Base-by-base conservation (phyloP, 2,888 invertebrate species). In the Pristionchus fissidentatus region DNA sequence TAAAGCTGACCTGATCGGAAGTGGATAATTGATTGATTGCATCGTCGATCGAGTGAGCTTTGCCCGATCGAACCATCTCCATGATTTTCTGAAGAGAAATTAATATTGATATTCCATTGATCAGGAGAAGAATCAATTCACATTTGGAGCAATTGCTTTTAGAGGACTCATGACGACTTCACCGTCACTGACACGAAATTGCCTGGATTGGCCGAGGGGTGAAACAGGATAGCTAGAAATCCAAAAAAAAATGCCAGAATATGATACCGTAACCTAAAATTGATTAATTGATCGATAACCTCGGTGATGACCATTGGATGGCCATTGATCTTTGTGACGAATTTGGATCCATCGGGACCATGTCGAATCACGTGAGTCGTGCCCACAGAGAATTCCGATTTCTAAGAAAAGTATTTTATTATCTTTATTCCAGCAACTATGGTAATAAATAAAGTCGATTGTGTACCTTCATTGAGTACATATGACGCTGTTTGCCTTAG, bases 301-400 rank as follows among this genome's bases (percentile, higher is more conserved):
- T 80, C 35, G 10, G 80, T 35, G 13, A 80, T 35, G 13, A 43
- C 49, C 3, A 80, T 19, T 19, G 80, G 80, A 80, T 80, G 80
- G 26, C 32, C 32, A 41, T 80, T 80, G 26, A 80, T 80, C 29
- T 32, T 80, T 8, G 32, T 46, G 41, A 80, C 43, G n/a, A 80
- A 26, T 60, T 46, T 38, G 13, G 57, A 13, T 41, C 80, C 80
- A 41, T 43, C 43, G 2, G 35, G 60, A 10, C 10, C 22, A 43
- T 80, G 80, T 60, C 60, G 22, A 35, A 80, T 57, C 8, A 80
- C 43, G 13, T 57, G 60, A 26, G 80, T 80, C 8, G 26, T 15
- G 4, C 80, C 80, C 5, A 29, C 22, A n/a, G 80, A 60, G 15
- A 80, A 22, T 15, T 46, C 60, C 2, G 22, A 22, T 7, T n/a